Base-by-base conservation (phyloP, 2,113 vertebrate species). In the Sterna hirundo region DNA sequence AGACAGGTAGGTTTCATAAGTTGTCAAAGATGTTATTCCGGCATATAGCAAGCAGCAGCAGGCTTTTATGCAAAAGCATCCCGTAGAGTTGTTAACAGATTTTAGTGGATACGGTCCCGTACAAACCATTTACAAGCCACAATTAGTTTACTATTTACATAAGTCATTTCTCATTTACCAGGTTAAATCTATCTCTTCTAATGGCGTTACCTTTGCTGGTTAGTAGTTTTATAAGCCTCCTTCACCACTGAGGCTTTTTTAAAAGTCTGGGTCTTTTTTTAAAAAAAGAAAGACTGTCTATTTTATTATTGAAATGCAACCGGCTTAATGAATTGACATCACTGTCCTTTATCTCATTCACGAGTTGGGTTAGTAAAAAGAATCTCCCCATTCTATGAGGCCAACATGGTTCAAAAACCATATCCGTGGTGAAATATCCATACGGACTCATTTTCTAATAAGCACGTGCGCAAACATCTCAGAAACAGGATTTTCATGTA, bases 91-190 rank as follows among this genome's bases (percentile, higher is more conserved):
- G 99, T 99, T 99, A 99, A 97, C 96, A 98, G 97, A 98, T 97
- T 99, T 99, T 99, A 99, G 99, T 98, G 96, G 97, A 98, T 97
- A 98, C 97, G 88, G 95, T 99, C 98, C 97, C 98, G 98, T 98
- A 98, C 97, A 97, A 97, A 98, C 98, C 98, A 99, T 99, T 99
- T 99, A 99, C 99, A 99, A 99, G 98, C 98, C 98, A 98, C 97
- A 98, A 98, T 99, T 99, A 99, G 98, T 99, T 99, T 98, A 99
- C 99, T 99, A 99, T 99, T 98, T 99, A 99, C 99, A 99, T 72
- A 97, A 94, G 96, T 98, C 90, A 92, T 96, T 98, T 98, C 97
- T 97, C 96, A 97, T 98, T 97, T 93, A 98, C 97, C 94, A 97
- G 97, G 98, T 98, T 98, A 98, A 98, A 96, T 98, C 94, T 97